phyloP scores from a whole-genome alignment of 2,113 vertebrate genomes.

The Polypterus bichir region DNA sequence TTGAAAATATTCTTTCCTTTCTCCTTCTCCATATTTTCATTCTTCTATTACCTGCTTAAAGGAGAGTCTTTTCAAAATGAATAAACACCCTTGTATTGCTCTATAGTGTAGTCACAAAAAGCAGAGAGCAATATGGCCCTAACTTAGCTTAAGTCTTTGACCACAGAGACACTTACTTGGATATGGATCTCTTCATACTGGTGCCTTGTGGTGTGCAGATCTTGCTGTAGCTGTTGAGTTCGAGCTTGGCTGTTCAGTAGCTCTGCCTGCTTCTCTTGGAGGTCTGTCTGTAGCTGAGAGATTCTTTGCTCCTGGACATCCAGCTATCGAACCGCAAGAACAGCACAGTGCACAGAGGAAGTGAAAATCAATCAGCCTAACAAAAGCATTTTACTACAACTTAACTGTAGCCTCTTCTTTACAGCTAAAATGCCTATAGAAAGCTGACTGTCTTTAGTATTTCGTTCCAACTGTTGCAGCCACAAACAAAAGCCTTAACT shows the following conservation, averaged over 20 bases:
- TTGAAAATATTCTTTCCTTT: too few relatives aligned
- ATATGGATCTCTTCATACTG: conserved; percentile 38
- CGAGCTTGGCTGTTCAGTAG: conserved; percentile 46
- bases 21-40: too few relatives aligned
- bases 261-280: conserved; percentile 59
- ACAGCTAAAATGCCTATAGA: conserved; percentile 3
- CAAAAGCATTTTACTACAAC: conserved; percentile 30
- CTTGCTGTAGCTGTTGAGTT: conserved; percentile 37
- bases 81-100: too few relatives aligned
- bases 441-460: too few relatives aligned
- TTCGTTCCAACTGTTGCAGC: too few relatives aligned
- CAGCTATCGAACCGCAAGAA: conserved; percentile 74
- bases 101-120: too few relatives aligned
- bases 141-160: too few relatives aligned
- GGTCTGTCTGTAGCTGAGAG: conserved; percentile 68
- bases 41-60: too few relatives aligned
- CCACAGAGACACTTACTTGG: conserved; percentile 45
- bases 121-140: too few relatives aligned
- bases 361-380: conserved; percentile 80
- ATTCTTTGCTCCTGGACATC: conserved; percentile 76
- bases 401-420: conserved; percentile 25
- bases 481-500: too few relatives aligned
- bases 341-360: conserved; percentile 56
- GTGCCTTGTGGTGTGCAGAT: conserved; percentile 31
- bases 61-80: too few relatives aligned